Evolutionary conservation across 2,113 vertebrate genomes (phyloP).

Genomic region (Toxotes jaculatrix): DNA sequence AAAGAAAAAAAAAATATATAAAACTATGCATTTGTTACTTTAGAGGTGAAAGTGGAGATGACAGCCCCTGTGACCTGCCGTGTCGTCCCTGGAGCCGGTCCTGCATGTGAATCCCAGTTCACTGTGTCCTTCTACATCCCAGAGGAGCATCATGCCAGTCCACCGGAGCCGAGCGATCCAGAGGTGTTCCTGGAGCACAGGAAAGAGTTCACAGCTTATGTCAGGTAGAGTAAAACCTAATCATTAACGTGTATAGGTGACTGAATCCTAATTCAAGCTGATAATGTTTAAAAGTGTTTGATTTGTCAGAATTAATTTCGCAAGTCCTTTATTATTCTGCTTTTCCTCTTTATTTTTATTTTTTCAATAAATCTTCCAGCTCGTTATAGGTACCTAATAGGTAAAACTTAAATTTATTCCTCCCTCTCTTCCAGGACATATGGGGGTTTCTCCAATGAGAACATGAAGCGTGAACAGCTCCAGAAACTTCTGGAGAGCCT

Average conservation of each 20-base stretch:
- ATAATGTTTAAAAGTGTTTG: background rate
- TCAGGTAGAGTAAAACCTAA: slow-evolving; percentile 69
- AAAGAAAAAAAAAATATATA: background rate
- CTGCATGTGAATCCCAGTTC: slow-evolving; percentile 80
- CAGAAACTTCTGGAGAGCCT: slow-evolving; percentile 83
- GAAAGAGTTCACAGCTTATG: slow-evolving; percentile 84
- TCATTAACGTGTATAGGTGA: background rate
- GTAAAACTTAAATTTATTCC: background rate
- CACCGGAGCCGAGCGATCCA: slow-evolving; percentile 80
- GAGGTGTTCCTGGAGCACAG: slow-evolving; percentile 85
- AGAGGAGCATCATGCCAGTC: slow-evolving; percentile 79
- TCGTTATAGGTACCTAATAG: background rate
- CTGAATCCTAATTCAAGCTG: background rate
- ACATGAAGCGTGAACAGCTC: slow-evolving; percentile 85
- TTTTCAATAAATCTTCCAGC: background rate
- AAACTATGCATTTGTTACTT: background rate
- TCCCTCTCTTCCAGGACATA: slow-evolving; percentile 76
- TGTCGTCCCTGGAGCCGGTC: slow-evolving; percentile 82
- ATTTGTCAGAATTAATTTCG: background rate
- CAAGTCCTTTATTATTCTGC: background rate
- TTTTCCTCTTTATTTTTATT: background rate
- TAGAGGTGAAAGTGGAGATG: slow-evolving; percentile 86
- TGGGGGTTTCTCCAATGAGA: slow-evolving; percentile 82
- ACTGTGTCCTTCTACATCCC: slow-evolving; percentile 83
- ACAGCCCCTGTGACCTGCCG: slow-evolving; percentile 82